Percentiles rank a stretch among this genome's conserved stretches.
phyloP scores from a whole-genome alignment of 2,797 vertebrate species.

The Pantherophis alleghaniensis region DNA sequence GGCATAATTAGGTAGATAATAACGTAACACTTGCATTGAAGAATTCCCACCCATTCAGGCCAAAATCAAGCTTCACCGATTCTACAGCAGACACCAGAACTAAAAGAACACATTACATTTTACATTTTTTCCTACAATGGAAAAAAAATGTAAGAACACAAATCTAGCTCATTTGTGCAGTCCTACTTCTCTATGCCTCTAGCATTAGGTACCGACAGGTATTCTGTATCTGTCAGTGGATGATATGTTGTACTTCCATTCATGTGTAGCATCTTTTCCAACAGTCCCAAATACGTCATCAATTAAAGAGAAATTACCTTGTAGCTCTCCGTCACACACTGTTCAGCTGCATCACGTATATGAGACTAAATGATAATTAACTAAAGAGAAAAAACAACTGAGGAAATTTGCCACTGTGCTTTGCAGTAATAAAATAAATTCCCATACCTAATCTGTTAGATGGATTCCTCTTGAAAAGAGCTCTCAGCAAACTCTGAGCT shows the following conservation, averaged over 20 bases:
- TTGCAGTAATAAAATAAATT: accelerated
- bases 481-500: slow-evolving; percentile 92
- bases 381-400: neutral
- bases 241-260: neutral
- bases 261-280: neutral
- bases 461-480: slow-evolving; percentile 96
- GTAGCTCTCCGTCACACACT: neutral
- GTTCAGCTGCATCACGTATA: neutral
- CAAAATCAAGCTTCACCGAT: neutral
- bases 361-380: neutral
- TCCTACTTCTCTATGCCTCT: neutral
- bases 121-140: neutral
- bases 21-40: neutral
- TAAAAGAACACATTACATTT: neutral
- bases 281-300: slow-evolving; percentile 10
- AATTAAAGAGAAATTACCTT: neutral
- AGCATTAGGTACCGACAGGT: neutral
- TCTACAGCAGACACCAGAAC: neutral
- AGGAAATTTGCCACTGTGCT: accelerated
- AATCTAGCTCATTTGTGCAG: no score
- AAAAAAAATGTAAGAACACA: neutral
- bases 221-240: neutral
- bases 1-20: neutral
- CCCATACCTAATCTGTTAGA: slow-evolving; percentile 88
- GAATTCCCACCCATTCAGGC: neutral